Evolutionary conservation across 2,797 vertebrate genomes (phyloP).

Genomic region (Pangasius djambal): DNA sequence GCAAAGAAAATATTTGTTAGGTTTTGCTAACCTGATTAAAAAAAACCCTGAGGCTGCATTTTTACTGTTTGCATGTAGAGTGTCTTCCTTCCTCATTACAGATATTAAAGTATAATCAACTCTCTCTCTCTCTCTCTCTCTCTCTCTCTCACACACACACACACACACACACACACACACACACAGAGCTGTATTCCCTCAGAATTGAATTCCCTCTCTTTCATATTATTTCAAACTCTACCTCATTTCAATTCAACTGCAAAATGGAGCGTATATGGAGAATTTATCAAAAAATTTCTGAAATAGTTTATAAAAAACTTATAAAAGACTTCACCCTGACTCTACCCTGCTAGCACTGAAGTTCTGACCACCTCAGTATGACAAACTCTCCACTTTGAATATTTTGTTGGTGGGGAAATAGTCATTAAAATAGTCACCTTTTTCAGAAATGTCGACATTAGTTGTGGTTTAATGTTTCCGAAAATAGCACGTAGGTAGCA

Average conservation of each 20-base stretch:
- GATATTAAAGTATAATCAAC: background rate
- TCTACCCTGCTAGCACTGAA: background rate
- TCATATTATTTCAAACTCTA: background rate
- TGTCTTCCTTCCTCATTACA: slow-evolving; percentile 3
- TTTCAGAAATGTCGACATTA: background rate
- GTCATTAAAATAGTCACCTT: slow-evolving; percentile 18
- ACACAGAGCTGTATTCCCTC: background rate
- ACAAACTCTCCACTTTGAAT: background rate
- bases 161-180: background rate
- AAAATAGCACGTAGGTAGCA: background rate
- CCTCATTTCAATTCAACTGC: background rate
- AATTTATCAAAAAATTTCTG: background rate
- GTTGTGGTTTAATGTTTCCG: background rate
- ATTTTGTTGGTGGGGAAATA: background rate
- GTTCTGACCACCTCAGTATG: too few relatives aligned
- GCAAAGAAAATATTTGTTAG: background rate
- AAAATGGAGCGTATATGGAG: background rate
- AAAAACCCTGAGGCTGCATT: background rate
- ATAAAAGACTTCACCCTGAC: background rate
- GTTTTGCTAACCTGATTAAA: background rate
- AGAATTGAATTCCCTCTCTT: background rate
- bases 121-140: background rate
- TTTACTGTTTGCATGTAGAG: background rate
- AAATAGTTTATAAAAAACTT: background rate
- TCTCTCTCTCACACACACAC: background rate